Evolutionary conservation across 92 coral and sea anemone species (phyloP).

Genomic region (Pocillopora grandis): DNA sequence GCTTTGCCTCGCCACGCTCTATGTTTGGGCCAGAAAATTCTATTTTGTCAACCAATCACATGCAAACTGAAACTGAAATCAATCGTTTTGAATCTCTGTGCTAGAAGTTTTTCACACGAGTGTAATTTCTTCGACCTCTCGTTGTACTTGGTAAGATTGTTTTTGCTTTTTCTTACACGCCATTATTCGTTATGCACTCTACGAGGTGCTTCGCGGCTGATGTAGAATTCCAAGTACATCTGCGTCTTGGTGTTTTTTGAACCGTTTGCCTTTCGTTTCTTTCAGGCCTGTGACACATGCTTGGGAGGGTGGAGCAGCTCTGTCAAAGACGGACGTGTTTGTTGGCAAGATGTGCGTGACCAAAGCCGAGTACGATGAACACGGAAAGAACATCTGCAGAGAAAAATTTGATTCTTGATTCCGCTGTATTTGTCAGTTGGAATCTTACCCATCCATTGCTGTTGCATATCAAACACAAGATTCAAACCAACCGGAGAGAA

Average conservation of each 20-base stretch:
- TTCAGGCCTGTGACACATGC: conserved; percentile 80
- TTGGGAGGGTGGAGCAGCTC: conserved; percentile 87
- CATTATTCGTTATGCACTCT: too few species aligned
- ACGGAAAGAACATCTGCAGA: conserved; percentile 87
- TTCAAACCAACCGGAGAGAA: not conserved
- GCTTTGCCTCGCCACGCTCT: too few species aligned
- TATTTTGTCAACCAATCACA: too few species aligned
- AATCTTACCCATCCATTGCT: not conserved
- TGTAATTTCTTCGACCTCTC: too few species aligned
- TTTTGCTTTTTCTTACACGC: too few species aligned
- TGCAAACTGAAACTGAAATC: too few species aligned
- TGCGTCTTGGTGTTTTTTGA: not conserved
- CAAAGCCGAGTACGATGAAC: conserved; percentile 95
- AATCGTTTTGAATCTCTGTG: too few species aligned
- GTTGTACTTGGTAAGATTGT: too few species aligned
- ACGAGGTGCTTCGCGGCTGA: too few species aligned
- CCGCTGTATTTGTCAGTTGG: not conserved
- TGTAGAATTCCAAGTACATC: not conserved
- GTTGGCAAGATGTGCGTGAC: conserved; percentile 90
- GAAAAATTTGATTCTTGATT: conserved; percentile 84
- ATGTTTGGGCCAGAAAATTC: too few species aligned
- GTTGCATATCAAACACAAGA: not conserved
- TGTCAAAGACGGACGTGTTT: conserved; percentile 85
- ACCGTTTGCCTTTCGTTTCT: not conserved
- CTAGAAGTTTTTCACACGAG: too few species aligned